Evolutionary conservation across 2,797 vertebrate genomes (phyloP).

Genomic region (Tokudaia muenninki): DNA sequence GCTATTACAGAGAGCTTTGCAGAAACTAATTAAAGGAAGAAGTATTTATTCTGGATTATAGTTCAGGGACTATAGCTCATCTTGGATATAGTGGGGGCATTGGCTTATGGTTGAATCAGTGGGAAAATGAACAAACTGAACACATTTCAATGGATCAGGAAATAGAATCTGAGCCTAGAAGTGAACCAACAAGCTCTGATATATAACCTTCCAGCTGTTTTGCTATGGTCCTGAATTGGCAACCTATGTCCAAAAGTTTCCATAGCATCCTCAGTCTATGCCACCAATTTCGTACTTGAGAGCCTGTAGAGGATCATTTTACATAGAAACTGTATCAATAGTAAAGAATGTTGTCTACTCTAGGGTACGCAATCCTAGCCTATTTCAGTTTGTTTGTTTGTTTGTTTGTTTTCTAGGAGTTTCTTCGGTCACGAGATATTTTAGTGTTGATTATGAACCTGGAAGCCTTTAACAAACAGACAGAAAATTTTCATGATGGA

Average conservation of each 20-base stretch:
- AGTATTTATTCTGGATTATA: background rate
- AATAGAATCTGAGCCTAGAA: background rate
- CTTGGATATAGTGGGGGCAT: no score
- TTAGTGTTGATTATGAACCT: background rate
- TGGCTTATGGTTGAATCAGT: background rate
- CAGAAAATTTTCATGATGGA: background rate
- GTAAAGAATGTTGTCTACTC: background rate
- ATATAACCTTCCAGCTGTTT: background rate
- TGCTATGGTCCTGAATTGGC: background rate
- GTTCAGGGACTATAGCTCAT: background rate
- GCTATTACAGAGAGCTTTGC: background rate
- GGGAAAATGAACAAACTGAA: background rate
- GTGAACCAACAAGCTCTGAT: background rate
- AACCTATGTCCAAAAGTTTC: background rate
- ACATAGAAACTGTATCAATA: background rate
- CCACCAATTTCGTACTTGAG: background rate
- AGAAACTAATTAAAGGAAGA: background rate
- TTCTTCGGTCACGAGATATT: background rate
- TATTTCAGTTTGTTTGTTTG: background rate
- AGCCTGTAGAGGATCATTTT: background rate
- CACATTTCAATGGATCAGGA: background rate
- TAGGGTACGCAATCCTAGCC: background rate
- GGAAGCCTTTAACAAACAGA: background rate
- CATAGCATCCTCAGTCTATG: background rate
- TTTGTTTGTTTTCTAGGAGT: background rate